These are phyloP conservation scores for Drosophila acutilabella DNA, from an alignment of 2,888 invertebrate species.

Conservation along the genomic window DNA sequence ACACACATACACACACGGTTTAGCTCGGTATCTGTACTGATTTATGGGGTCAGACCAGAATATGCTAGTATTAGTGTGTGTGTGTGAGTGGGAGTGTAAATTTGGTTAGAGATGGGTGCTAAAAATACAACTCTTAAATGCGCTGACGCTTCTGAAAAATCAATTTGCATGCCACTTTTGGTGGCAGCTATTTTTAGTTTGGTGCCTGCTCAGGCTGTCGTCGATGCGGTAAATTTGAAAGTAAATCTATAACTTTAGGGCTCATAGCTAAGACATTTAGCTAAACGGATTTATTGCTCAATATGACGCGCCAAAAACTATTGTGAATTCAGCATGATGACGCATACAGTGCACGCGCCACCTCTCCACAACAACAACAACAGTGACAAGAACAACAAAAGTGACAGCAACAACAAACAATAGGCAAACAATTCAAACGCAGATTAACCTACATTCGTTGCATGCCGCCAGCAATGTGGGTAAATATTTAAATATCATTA, in stretches of 20 bases:
- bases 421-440: conserved; percentile 70
- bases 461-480: conserved; percentile 64
- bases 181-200: conserved; percentile 31
- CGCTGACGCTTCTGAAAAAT: conserved; percentile 70
- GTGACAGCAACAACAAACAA: conserved; percentile 30
- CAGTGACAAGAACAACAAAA: conserved; percentile 12
- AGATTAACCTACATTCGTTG: conserved; percentile 76
- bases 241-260: conserved; percentile 57
- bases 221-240: conserved; percentile 81
- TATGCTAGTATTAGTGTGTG: background rate
- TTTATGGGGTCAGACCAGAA: conserved; percentile 63
- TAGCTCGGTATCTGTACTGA: conserved; percentile 67
- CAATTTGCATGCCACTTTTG: conserved; percentile 78
- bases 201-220: conserved; percentile 56
- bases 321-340: conserved; percentile 42
- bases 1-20: conserved; percentile 31
- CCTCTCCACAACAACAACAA: conserved; percentile 8
- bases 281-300: conserved; percentile 67
- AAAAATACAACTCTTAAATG: conserved; percentile 49
- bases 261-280: conserved; percentile 36
- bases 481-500: conserved; percentile 83
- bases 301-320: conserved; percentile 52
- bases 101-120: conserved; percentile 6
- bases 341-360: conserved; percentile 39
- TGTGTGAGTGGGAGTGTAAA: conserved; percentile 8